Evolutionary conservation across 2,113 vertebrate genomes (phyloP), one percentile per base, ranked within the genome.

Genomic region (Alouatta palliata): DNA sequence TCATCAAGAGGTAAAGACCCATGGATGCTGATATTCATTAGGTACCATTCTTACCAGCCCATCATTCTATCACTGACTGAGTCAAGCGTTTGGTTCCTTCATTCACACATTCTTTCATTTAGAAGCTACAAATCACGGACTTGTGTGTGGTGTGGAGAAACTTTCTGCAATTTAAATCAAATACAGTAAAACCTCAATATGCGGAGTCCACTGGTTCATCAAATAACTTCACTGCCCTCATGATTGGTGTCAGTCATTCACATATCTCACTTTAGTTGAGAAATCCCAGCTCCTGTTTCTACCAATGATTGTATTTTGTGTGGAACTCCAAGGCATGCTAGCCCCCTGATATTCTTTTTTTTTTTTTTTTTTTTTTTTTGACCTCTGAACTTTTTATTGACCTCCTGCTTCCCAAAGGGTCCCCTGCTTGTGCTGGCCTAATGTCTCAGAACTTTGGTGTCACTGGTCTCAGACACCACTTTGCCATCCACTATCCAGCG

Each of bases 81-180:
- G 61, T 90, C 76, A 85, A 95, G 58, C 49, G 35, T 68, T 92
- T 79, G 43, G 6, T 79, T 95, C 77, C 61, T 95, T 97, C 32
- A 35, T 70, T 84, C 52, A 88, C 43, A 54, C 58, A 66, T 83
- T 83, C 30, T 90, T 95, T 90, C 77, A 95, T 92, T 97, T 85
- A 82, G 87, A 77, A 87, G 73, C 66, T 79, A 45, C 49, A 68
- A 64, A 80, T 79, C 43, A 47, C 6, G 54, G 9, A 47, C 79
- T 73, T 76, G 56, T 75, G 43, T 9, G 1, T 4, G 64, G 81
- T 37, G 64, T 49, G 40, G 52, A 68, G 61, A 47, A 89, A 21
- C 6, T 94, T 61, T 76, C 66, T 90, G 30, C 64, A 47, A 45
- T 61, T 94, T 80, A 92, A 87, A 95, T 76, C 68, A 87, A 52